Evolutionary conservation across 2,113 vertebrate species (phyloP).

Genomic region (Anser brachyrhynchus): DNA sequence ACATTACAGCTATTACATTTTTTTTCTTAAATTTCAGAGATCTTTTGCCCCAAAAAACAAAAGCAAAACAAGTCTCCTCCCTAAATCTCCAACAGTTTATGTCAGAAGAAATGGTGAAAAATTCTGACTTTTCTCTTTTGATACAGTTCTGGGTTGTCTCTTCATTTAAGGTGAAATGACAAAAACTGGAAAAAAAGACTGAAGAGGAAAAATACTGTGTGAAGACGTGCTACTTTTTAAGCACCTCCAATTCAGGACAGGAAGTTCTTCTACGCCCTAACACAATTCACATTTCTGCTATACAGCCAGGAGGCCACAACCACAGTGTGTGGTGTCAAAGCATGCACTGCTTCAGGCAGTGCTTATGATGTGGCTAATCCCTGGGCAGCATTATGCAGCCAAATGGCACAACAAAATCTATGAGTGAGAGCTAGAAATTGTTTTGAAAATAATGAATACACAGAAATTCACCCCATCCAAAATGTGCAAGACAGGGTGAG

Average conservation of each 20-base stretch:
- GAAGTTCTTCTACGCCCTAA: background rate
- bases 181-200: background rate
- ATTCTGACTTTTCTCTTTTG: background rate
- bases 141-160: background rate
- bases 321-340: background rate
- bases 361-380: background rate
- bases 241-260: background rate
- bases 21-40: background rate
- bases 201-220: background rate
- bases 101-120: background rate
- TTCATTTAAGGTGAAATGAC: background rate
- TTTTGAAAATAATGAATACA: background rate
- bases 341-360: background rate
- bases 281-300: background rate
- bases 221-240: background rate
- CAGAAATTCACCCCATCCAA: background rate
- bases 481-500: background rate
- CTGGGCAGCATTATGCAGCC: background rate
- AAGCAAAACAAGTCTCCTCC: background rate
- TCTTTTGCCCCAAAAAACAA: background rate
- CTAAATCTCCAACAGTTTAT: background rate
- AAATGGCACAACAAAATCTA: background rate
- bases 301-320: background rate
- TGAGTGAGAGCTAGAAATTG: background rate
- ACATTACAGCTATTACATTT: background rate